Base-by-base conservation (phyloP, 2,113 vertebrate species). In the Podarcis cretensis region DNA sequence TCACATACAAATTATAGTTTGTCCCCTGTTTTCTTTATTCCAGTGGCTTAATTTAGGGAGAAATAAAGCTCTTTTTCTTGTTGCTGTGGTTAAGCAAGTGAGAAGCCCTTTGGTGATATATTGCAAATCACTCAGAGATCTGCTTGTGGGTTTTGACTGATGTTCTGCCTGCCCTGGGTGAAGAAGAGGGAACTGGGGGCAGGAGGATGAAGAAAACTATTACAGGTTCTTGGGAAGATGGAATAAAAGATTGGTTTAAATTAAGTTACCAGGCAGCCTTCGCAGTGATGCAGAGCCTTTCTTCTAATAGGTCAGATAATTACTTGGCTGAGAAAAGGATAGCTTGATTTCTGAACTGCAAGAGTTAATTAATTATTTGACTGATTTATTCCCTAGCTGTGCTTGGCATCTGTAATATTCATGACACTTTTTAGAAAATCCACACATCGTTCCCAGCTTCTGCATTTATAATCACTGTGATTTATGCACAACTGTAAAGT, bases 401-500 rank as follows among this genome's bases (percentile, higher is more conserved):
- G 71, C 84, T 90, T 91, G 43, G 23, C 91, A 65, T 94, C 78
- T 0, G 0, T 73, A 84, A n/a, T 78, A 86, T 89, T 93, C 89
- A 86, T 90, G 69, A 82, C 13, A 12, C 21, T 87, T 89, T 73
- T 57, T 83, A 35, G 57, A 90, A 94, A 90, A 88, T 90, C 69
- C 82, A 93, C 65, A 77, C 66, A 12, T 57, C 63, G 54, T 1
- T 69, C 92, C 90, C 85, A 85, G 73, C 86, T 95, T 95, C 93
- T 95, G 89, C 83, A 85, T 94, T 95, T 93, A 65, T 73, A 85
- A 81, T 93, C 89, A 71, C 79, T 84, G 6, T 18, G 92, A 77
- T 94, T 92, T 95, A 93, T 92, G 35, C 89, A 90, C 32, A 37
- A 14, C 92, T 95, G 93, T 95, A 87, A 94, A 94, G 94, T 89